A percentile compares a stretch with the other conserved stretches of the same genome.
Evolutionary conservation across 2,888 invertebrate genomes (phyloP).

Genomic region (Rugalucina vietnamica): DNA sequence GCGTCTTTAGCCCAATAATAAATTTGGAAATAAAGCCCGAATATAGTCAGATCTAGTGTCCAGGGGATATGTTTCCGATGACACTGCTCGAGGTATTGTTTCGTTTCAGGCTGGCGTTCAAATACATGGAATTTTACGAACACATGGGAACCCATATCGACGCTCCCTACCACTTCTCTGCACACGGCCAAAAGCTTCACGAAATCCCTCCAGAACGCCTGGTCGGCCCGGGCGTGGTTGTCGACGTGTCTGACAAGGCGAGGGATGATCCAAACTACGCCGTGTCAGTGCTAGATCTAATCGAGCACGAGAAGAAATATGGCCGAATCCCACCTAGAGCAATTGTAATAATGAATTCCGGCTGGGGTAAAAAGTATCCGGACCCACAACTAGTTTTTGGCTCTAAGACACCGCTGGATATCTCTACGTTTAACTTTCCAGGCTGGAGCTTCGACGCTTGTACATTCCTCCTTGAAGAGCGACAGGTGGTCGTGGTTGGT

Average conservation of each 20-base stretch:
- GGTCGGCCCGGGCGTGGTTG: constrained; percentile 81
- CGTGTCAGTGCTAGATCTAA: constrained; percentile 81
- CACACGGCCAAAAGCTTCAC: constrained; percentile 85
- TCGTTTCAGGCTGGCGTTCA: constrained; percentile 41
- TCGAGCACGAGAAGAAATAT: constrained; percentile 81
- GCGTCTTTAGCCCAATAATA: no score
- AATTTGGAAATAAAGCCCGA: no score
- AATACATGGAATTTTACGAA: constrained; percentile 81
- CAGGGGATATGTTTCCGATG: no score
- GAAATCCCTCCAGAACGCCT: constrained; percentile 85
- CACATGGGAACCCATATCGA: constrained; percentile 88
- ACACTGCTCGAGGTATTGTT: no score
- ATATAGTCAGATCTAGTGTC: no score
- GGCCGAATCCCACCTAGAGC: constrained; percentile 73
- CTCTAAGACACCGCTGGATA: constrained; percentile 21
- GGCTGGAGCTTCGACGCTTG: constrained; percentile 85
- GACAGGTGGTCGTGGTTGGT: constrained; percentile 86
- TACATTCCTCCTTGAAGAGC: constrained; percentile 86
- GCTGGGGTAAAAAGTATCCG: constrained; percentile 50
- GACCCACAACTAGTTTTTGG: constrained; percentile 39
- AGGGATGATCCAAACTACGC: constrained; percentile 65
- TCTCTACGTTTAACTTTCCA: constrained; percentile 45
- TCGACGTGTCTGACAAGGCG: constrained; percentile 71
- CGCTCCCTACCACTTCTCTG: constrained; percentile 87
- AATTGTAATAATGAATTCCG: constrained; percentile 55